Evolutionary conservation across 2,113 vertebrate species (phyloP).

Genomic region (Setophaga coronata): DNA sequence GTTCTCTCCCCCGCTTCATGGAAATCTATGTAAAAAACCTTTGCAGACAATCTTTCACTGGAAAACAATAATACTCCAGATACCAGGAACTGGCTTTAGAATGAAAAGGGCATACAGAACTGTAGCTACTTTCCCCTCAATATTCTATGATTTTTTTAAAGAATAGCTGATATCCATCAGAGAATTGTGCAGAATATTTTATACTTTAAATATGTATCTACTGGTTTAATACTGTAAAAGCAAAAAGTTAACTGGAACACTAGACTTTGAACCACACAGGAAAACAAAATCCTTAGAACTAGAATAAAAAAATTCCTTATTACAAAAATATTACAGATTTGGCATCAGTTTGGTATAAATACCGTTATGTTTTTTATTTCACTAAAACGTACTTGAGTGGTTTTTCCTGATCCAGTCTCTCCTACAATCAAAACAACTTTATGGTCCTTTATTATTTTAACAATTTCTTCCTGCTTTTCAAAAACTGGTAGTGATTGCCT

Average conservation of each 20-base stretch:
- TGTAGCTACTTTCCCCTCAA: not conserved
- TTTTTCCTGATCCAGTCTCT: slow-evolving; percentile 97
- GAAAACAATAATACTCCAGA: not conserved
- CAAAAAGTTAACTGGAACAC: not conserved
- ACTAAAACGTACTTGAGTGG: slow-evolving; percentile 86
- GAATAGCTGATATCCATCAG: not conserved
- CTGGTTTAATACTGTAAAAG: not conserved
- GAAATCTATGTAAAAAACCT: not conserved
- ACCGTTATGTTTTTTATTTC: not conserved
- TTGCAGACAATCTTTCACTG: not conserved
- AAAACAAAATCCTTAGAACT: not conserved
- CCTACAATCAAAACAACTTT: slow-evolving; percentile 89
- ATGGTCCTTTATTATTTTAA: slow-evolving; percentile 86
- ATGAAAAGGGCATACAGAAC: not conserved
- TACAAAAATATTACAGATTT: not conserved
- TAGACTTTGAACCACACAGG: fast-evolving
- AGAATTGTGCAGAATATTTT: not conserved
- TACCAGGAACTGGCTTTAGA: not conserved
- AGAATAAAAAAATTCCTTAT: not conserved
- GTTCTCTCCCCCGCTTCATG: not conserved
- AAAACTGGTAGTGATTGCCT: slow-evolving; percentile 85
- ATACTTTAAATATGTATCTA: not conserved
- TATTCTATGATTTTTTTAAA: not conserved
- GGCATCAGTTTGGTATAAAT: not conserved
- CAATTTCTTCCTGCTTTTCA: slow-evolving; percentile 86